Percentiles rank a stretch among this genome's conserved stretches.
Evolutionary conservation across 1,140 invertebrate species (phyloP).

Genomic region (Bombus soroeensis): DNA sequence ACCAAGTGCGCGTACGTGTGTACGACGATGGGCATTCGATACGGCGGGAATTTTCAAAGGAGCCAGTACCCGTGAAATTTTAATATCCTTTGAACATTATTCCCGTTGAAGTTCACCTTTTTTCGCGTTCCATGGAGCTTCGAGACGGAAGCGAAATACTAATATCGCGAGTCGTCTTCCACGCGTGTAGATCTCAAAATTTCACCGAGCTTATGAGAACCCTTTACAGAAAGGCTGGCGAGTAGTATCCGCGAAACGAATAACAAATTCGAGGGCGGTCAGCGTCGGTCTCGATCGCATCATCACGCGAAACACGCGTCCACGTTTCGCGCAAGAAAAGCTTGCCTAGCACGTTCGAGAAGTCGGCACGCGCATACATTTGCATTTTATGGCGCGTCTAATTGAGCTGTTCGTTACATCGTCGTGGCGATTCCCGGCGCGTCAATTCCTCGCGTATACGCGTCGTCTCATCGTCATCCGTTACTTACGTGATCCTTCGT

Average conservation of each 20-base stretch:
- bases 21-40: conserved; percentile 8
- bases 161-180: background rate
- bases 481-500: conserved; percentile 21
- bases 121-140: background rate
- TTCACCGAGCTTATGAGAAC: background rate
- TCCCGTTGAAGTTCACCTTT: background rate
- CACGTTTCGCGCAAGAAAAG: conserved; percentile 40
- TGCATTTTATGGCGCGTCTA: conserved; percentile 71
- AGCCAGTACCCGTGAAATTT: conserved; percentile 44
- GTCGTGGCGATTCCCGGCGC: conserved; percentile 53
- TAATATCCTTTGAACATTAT: conserved; percentile 42
- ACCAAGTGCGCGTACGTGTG: too few species aligned
- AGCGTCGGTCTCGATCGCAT: conserved; percentile 12
- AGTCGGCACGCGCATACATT: conserved; percentile 68
- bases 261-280: conserved; percentile 17
- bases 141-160: background rate
- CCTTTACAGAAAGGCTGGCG: background rate
- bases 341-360: conserved; percentile 56
- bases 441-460: conserved; percentile 7
- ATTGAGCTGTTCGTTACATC: conserved; percentile 74
- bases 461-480: conserved; percentile 55
- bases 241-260: conserved; percentile 3
- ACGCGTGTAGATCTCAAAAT: background rate
- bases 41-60: conserved; percentile 23
- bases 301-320: conserved; percentile 37